These are phyloP conservation scores for Percopsis transmontana DNA, from an alignment of 2,113 vertebrate genomes.

Conservation along the genomic window DNA sequence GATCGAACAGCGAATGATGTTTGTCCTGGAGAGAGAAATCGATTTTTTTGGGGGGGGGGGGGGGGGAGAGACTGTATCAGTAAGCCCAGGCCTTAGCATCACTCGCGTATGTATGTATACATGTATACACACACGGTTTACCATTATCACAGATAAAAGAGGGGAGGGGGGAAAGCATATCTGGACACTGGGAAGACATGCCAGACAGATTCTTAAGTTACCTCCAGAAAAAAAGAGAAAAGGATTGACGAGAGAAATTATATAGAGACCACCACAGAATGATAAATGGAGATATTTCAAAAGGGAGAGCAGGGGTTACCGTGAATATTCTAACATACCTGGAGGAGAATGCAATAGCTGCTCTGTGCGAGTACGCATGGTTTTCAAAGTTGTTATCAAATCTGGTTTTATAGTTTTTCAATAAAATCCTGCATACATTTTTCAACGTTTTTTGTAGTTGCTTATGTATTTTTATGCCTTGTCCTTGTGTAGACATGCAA, in stretches of 20 bases:
- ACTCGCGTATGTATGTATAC: no score
- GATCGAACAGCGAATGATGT: background rate
- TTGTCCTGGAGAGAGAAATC: background rate
- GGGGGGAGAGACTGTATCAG: no score
- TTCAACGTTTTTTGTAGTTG: no score
- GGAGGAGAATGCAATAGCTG: background rate
- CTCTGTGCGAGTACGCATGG: background rate
- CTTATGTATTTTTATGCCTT: no score
- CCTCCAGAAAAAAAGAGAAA: background rate
- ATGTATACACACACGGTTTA: no score
- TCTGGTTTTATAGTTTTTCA: no score
- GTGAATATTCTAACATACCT: background rate
- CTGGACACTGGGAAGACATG: background rate
- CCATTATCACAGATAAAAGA: background rate
- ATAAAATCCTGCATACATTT: no score
- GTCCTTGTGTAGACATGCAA: no score
- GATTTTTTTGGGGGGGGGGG: background rate
- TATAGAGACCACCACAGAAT: no score
- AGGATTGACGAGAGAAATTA: background rate
- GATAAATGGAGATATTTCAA: no score
- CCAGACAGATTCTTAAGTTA: background rate
- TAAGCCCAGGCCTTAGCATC: background rate
- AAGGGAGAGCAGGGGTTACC: background rate
- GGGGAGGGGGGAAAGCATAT: background rate
- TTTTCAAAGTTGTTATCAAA: no score